These are phyloP conservation scores for Aldrovandia affinis DNA, from an alignment of 2,797 vertebrate genomes.

Conservation along the genomic window DNA sequence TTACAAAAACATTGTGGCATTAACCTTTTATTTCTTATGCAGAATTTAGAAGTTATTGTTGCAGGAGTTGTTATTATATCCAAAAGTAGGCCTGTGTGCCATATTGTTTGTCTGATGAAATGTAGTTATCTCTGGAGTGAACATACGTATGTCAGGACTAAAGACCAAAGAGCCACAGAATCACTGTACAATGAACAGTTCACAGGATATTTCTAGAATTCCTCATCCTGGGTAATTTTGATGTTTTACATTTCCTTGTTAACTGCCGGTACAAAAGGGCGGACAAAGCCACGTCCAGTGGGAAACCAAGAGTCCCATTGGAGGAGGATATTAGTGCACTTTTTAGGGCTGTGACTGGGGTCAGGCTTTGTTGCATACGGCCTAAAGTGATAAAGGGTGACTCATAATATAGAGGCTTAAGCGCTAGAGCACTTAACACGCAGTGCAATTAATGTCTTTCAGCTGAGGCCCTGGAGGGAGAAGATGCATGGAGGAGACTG, in stretches of 20 bases:
- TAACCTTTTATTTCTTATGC: background rate
- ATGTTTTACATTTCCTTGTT: background rate
- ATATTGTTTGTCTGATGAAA: background rate
- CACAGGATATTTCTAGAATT: background rate
- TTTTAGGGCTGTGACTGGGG: constrained; percentile 9
- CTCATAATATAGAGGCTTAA: constrained; percentile 1
- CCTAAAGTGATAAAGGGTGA: constrained; percentile 11
- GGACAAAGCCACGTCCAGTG: background rate
- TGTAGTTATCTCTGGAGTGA: background rate
- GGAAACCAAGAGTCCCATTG: too few species aligned
- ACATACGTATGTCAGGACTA: background rate
- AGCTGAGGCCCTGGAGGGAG: background rate
- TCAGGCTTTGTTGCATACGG: constrained; percentile 13
- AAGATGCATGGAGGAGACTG: background rate
- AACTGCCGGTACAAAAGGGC: background rate
- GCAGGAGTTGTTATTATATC: background rate
- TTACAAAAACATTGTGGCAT: background rate
- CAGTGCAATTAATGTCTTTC: constrained; percentile 25
- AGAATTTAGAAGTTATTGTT: background rate
- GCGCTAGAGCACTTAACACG: background rate
- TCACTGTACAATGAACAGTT: background rate
- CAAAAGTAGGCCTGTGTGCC: background rate
- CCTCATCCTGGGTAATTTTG: background rate
- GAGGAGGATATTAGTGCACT: too few species aligned
- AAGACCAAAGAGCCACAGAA: background rate